Evolutionary conservation across 2,888 invertebrate species (phyloP).

Genomic region (Acleris holmiana): DNA sequence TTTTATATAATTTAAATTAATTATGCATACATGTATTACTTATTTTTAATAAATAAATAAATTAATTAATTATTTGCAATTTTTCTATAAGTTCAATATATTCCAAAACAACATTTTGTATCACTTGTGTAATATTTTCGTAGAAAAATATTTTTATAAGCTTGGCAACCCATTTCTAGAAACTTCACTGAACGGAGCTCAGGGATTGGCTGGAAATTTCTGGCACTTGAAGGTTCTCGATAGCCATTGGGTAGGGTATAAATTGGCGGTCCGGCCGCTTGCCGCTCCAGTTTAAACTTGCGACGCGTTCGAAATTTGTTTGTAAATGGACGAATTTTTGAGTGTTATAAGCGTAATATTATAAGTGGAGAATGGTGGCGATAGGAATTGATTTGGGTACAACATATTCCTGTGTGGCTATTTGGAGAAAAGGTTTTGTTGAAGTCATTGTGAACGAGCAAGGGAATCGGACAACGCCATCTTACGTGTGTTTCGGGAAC

Average conservation of each 20-base stretch:
- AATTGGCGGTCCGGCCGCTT: conserved; percentile 47
- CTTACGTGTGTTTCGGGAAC: conserved; percentile 65
- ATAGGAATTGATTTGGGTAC: conserved; percentile 74
- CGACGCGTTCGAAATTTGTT: conserved; percentile 21
- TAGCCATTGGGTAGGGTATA: conserved; percentile 62
- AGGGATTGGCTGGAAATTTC: conserved; percentile 57
- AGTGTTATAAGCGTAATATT: conserved; percentile 4
- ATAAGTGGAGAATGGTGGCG: conserved; percentile 58
- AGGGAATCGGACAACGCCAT: conserved; percentile 65
- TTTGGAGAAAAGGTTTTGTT: conserved; percentile 60
- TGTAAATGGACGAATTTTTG: neutral
- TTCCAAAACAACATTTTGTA: neutral
- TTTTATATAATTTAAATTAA: too few species aligned
- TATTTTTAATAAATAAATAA: too few species aligned
- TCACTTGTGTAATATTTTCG: neutral
- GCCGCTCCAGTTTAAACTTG: conserved; percentile 44
- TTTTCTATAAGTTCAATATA: neutral
- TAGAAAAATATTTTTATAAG: neutral
- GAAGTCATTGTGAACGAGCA: conserved; percentile 68
- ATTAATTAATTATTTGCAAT: too few species aligned
- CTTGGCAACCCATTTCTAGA: conserved; percentile 61
- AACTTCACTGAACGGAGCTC: conserved; percentile 45
- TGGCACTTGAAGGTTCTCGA: conserved; percentile 58
- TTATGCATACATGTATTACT: too few species aligned
- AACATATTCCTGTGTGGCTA: conserved; percentile 64